phyloP scores from a whole-genome alignment of 2,113 vertebrate species.

The Hippocampus guttulatus region DNA sequence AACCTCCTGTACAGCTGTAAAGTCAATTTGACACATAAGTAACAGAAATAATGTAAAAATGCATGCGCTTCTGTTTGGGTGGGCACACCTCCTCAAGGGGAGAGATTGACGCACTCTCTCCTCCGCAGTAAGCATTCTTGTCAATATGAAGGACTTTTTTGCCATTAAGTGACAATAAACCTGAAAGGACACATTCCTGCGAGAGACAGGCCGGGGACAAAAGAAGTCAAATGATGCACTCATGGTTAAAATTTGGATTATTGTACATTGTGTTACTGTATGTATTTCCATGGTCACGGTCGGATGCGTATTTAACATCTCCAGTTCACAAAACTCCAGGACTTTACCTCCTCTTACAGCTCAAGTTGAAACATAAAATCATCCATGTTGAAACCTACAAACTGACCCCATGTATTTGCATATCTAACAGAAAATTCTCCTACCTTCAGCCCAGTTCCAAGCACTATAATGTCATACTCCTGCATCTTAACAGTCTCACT shows the following conservation, averaged over 20 bases:
- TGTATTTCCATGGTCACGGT: not conserved
- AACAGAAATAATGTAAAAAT: not conserved
- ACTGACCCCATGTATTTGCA: not conserved
- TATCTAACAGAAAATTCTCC: slow-evolving; percentile 26
- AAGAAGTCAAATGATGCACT: not conserved
- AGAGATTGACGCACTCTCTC: slow-evolving; percentile 70
- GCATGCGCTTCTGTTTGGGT: not conserved
- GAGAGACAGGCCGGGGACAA: slow-evolving; percentile 6
- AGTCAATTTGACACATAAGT: not conserved
- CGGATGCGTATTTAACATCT: no score
- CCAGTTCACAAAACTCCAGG: not conserved
- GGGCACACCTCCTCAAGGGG: slow-evolving; percentile 69
- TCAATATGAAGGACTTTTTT: slow-evolving; percentile 79
- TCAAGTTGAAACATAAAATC: not conserved
- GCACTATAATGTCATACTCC: slow-evolving; percentile 90
- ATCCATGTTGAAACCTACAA: not conserved
- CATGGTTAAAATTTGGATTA: not conserved
- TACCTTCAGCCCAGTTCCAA: slow-evolving; percentile 93
- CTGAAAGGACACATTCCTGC: slow-evolving; percentile 76
- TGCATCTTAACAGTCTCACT: slow-evolving; percentile 56
- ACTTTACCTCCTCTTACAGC: not conserved
- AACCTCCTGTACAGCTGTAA: slow-evolving; percentile 71
- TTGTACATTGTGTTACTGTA: not conserved
- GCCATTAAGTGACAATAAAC: slow-evolving; percentile 71
- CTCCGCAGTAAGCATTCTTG: slow-evolving; percentile 72